Evolutionary conservation across 2,888 invertebrate species (phyloP), one percentile per base, ranked within the genome.

Genomic region (Amaurobius ferox): DNA sequence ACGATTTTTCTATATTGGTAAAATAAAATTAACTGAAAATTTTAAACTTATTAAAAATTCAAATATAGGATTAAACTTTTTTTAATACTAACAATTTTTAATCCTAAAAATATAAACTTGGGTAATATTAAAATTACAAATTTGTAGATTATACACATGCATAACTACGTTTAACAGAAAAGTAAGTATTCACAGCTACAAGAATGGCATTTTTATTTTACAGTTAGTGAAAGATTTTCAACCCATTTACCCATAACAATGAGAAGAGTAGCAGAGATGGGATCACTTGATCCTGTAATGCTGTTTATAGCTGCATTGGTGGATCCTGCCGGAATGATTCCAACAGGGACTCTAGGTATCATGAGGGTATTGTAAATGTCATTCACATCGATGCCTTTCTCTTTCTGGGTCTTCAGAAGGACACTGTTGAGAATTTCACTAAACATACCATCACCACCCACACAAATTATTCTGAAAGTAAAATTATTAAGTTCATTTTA

Each of bases 401-500:
- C 93, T 80, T 91, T 91, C 64, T 94, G 93, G 19, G 93, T 92
- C 73, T 94, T 91, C 48, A 93, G 90, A 55, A 95, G 92, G 67
- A 96, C 91, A 0, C 96, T 96, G 90, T 95, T 95, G 88, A 94
- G 90, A 32, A 96, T 93, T 91, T 97, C 97, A 7, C 95, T 94
- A 89, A 96, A 95, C 62, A 96, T 95, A 0, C 97, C 97, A 91
- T 97, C 97, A 0, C 97, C 97, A 0, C 97, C 97, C 9, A 97
- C 95, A 91, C 95, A 95, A 23, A 95, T 94, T 26, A 96, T 93
- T 0, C 95, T 95, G 88, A 32, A 78, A 67, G 7, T 92, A 94
- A 93, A 6, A 44, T 11, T 6, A 13, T 16, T 44, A 44, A 7
- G 35, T 35, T 7, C 11, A 35, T n/a, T n/a, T n/a, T n/a, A n/a